Percentiles rank a stretch among this genome's conserved stretches.
phyloP scores from a whole-genome alignment of 1,140 invertebrate genomes.

The Centruroides sculpturatus region DNA sequence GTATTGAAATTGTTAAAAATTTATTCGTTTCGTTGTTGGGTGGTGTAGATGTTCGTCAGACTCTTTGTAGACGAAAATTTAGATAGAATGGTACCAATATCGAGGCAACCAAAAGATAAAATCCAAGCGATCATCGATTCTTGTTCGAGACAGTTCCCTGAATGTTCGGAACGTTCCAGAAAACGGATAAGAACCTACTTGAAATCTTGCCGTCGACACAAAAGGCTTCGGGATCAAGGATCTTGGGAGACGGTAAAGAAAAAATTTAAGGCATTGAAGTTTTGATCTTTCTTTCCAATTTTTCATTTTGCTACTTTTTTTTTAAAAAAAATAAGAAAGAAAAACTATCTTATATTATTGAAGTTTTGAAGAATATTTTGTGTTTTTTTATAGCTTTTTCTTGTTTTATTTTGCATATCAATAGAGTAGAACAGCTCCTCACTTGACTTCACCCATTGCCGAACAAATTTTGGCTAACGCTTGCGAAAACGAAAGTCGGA shows the following conservation, averaged over 20 bases:
- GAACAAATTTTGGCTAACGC: slow-evolving; percentile 88
- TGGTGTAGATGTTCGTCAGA: slow-evolving; percentile 83
- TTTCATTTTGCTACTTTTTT: background rate
- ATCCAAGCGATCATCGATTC: slow-evolving; percentile 95
- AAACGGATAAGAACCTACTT: slow-evolving; percentile 90
- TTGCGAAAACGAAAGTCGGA: slow-evolving; percentile 92
- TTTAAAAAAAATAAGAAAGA: background rate
- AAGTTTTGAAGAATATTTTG: background rate
- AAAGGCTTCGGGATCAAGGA: slow-evolving; percentile 45
- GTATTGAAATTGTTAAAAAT: slow-evolving; percentile 10
- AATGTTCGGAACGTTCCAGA: slow-evolving; percentile 82
- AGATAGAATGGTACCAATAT: slow-evolving; percentile 90
- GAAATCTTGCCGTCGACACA: slow-evolving; percentile 87
- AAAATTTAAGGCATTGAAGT: slow-evolving; percentile 6
- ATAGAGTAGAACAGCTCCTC: slow-evolving; percentile 25
- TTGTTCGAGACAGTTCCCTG: slow-evolving; percentile 89
- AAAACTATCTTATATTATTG: background rate
- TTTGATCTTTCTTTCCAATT: background rate
- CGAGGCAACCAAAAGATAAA: slow-evolving; percentile 94
- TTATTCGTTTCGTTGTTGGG: slow-evolving; percentile 20
- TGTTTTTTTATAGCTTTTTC: background rate
- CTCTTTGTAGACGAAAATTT: slow-evolving; percentile 94
- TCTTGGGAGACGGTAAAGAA: slow-evolving; percentile 48
- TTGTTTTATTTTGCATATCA: background rate
- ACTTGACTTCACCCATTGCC: slow-evolving; percentile 87